These are phyloP conservation scores for Nothoprocta pentlandii DNA, from an alignment of 2,113 vertebrate genomes.

Conservation along the genomic window DNA sequence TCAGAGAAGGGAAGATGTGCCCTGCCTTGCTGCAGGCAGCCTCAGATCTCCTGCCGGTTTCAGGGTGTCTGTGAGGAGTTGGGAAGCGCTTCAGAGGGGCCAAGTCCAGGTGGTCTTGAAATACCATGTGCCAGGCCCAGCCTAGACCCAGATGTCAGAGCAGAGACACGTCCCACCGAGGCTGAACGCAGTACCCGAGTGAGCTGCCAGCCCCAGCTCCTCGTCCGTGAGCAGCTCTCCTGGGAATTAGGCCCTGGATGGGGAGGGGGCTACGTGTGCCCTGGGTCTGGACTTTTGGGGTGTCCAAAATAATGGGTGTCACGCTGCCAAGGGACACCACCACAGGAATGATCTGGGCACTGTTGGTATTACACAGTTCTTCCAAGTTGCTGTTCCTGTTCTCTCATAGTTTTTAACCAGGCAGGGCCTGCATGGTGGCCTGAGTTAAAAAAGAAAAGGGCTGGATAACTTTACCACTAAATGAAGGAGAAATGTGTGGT, in stretches of 20 bases:
- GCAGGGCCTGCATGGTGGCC: not conserved
- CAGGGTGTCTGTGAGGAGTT: not conserved
- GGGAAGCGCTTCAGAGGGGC: not conserved
- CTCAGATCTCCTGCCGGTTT: not conserved
- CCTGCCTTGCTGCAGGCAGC: not conserved
- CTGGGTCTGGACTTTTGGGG: not conserved
- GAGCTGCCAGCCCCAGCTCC: not conserved
- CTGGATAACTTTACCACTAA: not conserved
- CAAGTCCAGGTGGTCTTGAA: not conserved
- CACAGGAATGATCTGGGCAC: not conserved
- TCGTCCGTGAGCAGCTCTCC: not conserved
- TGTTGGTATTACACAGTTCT: not conserved
- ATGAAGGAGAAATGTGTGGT: not conserved
- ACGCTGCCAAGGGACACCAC: not conserved
- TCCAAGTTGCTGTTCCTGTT: not conserved
- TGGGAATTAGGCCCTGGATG: not conserved
- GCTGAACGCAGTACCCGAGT: not conserved
- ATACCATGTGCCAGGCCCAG: not conserved
- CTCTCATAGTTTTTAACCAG: not conserved
- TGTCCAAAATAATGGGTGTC: not conserved
- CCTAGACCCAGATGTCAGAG: not conserved
- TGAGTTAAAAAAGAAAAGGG: not conserved
- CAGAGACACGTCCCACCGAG: not conserved
- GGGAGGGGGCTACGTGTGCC: accelerated
- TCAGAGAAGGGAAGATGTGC: not conserved